phyloP scores from a whole-genome alignment of 1,140 invertebrate species.

The Eueides isabella region DNA sequence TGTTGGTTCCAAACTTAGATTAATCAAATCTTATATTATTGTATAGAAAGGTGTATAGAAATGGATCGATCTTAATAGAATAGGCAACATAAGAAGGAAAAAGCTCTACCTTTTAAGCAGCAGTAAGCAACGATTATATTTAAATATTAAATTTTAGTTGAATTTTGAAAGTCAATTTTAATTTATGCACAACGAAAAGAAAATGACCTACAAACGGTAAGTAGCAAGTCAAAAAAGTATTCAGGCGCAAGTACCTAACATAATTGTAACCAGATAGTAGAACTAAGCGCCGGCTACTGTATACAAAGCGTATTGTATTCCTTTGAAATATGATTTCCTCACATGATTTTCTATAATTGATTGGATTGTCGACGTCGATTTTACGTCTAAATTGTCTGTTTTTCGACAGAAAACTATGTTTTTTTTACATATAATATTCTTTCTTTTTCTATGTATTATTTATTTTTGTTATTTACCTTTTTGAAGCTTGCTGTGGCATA shows the following conservation, averaged over 20 bases:
- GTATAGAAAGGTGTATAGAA: too few relatives aligned
- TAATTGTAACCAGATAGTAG: not conserved
- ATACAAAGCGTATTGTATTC: constrained; percentile 12
- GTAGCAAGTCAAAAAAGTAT: too few relatives aligned
- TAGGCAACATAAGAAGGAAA: too few relatives aligned
- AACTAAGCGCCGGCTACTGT: not conserved
- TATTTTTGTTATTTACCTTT: not conserved
- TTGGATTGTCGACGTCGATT: constrained; percentile 10
- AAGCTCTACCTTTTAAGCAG: too few relatives aligned
- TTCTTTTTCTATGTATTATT: too few relatives aligned
- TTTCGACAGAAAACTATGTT: constrained; percentile 4
- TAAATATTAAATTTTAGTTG: too few relatives aligned
- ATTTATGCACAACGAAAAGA: not conserved
- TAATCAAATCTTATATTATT: too few relatives aligned
- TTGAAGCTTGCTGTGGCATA: too few relatives aligned
- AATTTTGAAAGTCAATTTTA: too few relatives aligned
- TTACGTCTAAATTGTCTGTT: constrained; percentile 18
- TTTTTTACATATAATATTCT: not conserved
- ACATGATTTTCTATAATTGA: constrained; percentile 3
- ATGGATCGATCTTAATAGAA: too few relatives aligned
- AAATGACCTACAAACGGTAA: not conserved
- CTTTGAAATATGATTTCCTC: constrained; percentile 24
- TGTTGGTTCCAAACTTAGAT: too few relatives aligned
- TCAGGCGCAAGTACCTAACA: not conserved
- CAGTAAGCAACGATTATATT: too few relatives aligned